These are phyloP conservation scores for Lacanobia wlatinum DNA, from an alignment of 2,888 invertebrate genomes.

Conservation along the genomic window DNA sequence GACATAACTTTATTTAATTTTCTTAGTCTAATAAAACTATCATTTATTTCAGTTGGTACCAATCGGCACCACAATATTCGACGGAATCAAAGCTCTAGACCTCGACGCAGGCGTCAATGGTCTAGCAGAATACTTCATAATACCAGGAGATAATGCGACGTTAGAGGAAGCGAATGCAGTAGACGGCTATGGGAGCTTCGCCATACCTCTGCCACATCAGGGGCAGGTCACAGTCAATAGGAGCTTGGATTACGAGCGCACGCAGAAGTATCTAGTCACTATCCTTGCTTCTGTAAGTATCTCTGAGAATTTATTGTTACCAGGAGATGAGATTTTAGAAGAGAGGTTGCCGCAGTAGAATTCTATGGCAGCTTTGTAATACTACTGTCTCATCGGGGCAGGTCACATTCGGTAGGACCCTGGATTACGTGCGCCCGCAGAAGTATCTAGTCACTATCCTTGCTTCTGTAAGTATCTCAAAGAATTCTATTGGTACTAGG, in stretches of 20 bases:
- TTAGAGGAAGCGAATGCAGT: slow-evolving; percentile 89
- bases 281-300: slow-evolving; percentile 96
- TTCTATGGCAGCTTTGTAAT: neutral
- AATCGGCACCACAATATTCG: slow-evolving; percentile 96
- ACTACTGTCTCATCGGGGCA: too few species aligned
- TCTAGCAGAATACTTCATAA: slow-evolving; percentile 96
- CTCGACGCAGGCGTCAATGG: slow-evolving; percentile 97
- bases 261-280: slow-evolving; percentile 96
- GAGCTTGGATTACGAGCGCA: slow-evolving; percentile 96
- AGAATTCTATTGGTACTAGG: too few species aligned
- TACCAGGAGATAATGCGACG: slow-evolving; percentile 91
- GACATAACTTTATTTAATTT: neutral
- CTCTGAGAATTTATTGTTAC: neutral
- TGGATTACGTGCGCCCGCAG: too few species aligned
- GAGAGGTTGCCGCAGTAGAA: neutral
- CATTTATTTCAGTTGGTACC: slow-evolving; percentile 93
- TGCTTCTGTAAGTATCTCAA: too few species aligned
- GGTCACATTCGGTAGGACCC: too few species aligned
- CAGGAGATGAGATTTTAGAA: neutral
- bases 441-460: too few species aligned
- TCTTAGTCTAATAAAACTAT: neutral
- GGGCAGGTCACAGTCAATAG: slow-evolving; percentile 96
- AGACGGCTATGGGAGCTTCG: slow-evolving; percentile 96
- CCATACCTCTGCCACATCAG: slow-evolving; percentile 96
- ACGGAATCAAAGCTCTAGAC: slow-evolving; percentile 94